These are phyloP conservation scores for Phortica okadai DNA, from an alignment of 2,888 invertebrate species.

Conservation along the genomic window DNA sequence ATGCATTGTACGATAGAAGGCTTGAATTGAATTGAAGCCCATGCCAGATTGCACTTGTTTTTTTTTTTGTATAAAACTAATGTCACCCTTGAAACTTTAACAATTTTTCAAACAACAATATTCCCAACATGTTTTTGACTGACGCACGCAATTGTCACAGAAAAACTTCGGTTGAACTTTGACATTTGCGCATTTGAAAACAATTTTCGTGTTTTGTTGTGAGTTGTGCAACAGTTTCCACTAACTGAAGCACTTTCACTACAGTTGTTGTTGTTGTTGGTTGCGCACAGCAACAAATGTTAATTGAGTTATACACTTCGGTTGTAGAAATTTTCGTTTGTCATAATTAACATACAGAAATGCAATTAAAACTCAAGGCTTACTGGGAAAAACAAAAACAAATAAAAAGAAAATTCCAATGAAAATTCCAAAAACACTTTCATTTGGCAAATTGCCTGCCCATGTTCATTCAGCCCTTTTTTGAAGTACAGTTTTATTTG, in stretches of 20 bases:
- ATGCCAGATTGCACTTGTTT: no score
- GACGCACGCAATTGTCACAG: no score
- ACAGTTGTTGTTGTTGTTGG: slow-evolving; percentile 35
- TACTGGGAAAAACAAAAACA: slow-evolving; percentile 22
- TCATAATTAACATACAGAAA: slow-evolving; percentile 55
- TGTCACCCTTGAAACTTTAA: no score
- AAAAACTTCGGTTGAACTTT: slow-evolving; percentile 53
- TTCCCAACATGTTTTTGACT: no score
- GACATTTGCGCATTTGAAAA: slow-evolving; percentile 49
- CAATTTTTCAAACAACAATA: no score
- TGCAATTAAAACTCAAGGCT: slow-evolving; percentile 39
- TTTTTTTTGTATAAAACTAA: no score
- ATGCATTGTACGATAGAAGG: background rate
- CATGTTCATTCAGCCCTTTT: background rate
- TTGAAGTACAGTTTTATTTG: background rate
- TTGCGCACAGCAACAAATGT: slow-evolving; percentile 41
- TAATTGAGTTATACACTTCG: slow-evolving; percentile 58
- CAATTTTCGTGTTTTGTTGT: background rate
- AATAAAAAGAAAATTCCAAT: background rate
- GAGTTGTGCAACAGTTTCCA: no score
- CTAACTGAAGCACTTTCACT: slow-evolving; percentile 56
- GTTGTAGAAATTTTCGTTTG: slow-evolving; percentile 33
- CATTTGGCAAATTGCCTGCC: background rate
- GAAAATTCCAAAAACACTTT: background rate
- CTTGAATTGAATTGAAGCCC: no score